phyloP scores from a whole-genome alignment of 1,140 invertebrate genomes.

The Whitmania pigra region DNA sequence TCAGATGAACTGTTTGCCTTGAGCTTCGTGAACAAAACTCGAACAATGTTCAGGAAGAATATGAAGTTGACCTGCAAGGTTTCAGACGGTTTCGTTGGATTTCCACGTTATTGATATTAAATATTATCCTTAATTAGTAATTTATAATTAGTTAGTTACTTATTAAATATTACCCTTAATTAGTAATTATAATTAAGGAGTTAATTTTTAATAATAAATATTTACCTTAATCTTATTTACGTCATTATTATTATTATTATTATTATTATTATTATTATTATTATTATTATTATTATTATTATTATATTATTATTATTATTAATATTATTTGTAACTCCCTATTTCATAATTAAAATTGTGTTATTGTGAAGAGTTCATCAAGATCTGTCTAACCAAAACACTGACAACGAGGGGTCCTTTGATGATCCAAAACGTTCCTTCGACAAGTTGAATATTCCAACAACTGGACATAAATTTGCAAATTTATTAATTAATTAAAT shows the following conservation, averaged over 20 bases:
- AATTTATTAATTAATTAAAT: conserved; percentile 6
- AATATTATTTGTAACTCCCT: too few species aligned
- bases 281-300: conserved; percentile 3
- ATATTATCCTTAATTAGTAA: not conserved
- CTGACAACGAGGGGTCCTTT: conserved; percentile 53
- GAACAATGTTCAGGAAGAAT: conserved; percentile 62
- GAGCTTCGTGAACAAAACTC: conserved; percentile 60
- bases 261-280: conserved; percentile 8
- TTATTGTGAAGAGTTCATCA: too few species aligned
- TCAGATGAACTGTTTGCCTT: conserved; percentile 52
- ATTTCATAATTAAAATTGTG: not conserved
- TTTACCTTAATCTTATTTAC: not conserved
- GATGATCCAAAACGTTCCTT: conserved; percentile 52
- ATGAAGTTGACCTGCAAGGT: conserved; percentile 56
- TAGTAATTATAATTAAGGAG: not conserved
- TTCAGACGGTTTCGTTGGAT: not conserved
- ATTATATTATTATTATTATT: not conserved
- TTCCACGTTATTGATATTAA: not conserved
- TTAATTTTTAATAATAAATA: too few species aligned
- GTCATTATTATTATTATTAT: not conserved
- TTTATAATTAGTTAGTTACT: too few species aligned
- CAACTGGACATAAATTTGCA: conserved; percentile 39
- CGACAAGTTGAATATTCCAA: conserved; percentile 51
- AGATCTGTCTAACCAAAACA: conserved; percentile 48
- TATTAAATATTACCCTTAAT: not conserved